phyloP scores from a whole-genome alignment of 2,113 vertebrate genomes.

The Cettia cetti region DNA sequence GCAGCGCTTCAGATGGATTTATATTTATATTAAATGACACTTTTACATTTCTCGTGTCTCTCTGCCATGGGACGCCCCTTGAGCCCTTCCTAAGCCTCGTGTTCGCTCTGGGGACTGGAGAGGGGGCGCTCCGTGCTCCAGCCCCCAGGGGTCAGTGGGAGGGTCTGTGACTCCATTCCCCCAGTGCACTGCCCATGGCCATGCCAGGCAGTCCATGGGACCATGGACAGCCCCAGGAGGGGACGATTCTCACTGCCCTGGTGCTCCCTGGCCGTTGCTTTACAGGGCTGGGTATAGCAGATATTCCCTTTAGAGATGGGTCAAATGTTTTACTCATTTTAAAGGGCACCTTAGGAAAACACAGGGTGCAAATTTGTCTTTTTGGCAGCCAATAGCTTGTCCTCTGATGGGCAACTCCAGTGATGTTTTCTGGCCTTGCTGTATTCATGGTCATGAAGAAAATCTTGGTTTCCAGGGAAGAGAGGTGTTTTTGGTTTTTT shows the following conservation, averaged over 20 bases:
- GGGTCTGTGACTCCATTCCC: background rate
- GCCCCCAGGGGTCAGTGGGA: background rate
- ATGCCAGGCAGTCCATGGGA: accelerated
- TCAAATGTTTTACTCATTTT: background rate
- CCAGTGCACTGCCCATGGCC: accelerated
- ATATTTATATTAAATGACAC: conserved; percentile 75
- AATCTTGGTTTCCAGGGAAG: background rate
- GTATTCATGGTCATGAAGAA: background rate
- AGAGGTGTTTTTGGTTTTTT: background rate
- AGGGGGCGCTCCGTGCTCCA: background rate
- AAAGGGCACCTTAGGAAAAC: background rate
- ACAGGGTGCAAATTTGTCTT: accelerated
- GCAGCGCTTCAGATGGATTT: conserved; percentile 70
- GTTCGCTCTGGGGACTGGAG: background rate
- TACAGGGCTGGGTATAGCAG: background rate
- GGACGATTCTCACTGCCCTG: background rate
- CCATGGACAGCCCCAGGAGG: background rate
- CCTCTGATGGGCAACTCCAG: background rate
- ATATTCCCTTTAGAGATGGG: background rate
- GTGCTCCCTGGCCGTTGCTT: background rate
- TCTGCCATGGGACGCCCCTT: background rate
- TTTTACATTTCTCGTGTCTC: conserved; percentile 54
- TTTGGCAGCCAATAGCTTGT: background rate
- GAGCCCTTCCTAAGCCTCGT: background rate
- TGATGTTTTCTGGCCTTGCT: background rate